phyloP scores from a whole-genome alignment of 2,113 vertebrate genomes.

The Percina caprodes region DNA sequence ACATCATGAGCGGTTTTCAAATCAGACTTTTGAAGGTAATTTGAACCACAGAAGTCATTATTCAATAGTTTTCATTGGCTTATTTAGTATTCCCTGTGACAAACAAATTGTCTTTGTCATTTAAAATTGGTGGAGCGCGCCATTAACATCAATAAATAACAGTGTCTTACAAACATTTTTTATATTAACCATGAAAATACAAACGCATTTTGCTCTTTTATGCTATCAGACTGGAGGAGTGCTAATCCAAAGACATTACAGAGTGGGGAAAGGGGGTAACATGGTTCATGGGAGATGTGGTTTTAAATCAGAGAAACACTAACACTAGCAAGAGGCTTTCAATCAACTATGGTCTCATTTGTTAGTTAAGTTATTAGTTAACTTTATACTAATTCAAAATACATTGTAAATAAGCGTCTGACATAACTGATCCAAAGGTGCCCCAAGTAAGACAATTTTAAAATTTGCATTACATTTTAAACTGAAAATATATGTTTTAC shows the following conservation, averaged over 20 bases:
- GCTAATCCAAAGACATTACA: background rate
- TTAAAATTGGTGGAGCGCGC: background rate
- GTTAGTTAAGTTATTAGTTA: background rate
- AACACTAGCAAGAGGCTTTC: background rate
- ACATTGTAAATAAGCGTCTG: background rate
- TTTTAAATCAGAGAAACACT: background rate
- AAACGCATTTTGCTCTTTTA: background rate
- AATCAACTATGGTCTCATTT: background rate
- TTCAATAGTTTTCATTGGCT: background rate
- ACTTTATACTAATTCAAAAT: background rate
- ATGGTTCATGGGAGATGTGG: background rate
- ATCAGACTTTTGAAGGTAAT: background rate
- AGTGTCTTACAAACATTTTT: background rate
- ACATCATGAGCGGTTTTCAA: background rate
- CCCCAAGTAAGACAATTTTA: too few relatives aligned
- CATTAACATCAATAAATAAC: constrained; percentile 1
- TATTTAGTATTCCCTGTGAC: background rate
- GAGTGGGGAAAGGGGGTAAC: background rate
- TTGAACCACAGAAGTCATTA: constrained; percentile 2
- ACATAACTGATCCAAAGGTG: background rate
- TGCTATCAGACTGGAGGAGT: background rate
- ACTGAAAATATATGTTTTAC: too few relatives aligned
- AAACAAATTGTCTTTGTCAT: background rate
- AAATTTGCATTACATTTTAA: too few relatives aligned
- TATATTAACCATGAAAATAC: background rate